phyloP scores from a whole-genome alignment of 2,888 invertebrate species.

The Eupeodes latifasciatus region DNA sequence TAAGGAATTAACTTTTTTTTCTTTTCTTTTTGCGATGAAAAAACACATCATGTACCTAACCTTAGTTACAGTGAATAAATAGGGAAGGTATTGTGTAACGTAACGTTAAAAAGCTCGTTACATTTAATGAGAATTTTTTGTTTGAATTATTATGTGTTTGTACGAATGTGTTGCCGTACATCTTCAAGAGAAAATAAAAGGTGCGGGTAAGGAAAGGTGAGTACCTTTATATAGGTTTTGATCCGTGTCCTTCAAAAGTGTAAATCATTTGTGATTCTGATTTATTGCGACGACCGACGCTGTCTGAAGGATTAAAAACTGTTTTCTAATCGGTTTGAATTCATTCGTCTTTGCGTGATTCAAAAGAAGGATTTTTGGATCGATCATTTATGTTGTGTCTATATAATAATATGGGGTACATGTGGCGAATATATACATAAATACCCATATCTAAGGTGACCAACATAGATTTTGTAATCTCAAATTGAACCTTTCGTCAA shows the following conservation, averaged over 20 bases:
- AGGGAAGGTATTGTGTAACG: slow-evolving; percentile 23
- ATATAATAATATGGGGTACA: not conserved
- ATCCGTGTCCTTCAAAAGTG: slow-evolving; percentile 22
- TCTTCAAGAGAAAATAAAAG: not conserved
- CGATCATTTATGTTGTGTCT: slow-evolving; percentile 1
- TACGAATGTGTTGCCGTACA: no score
- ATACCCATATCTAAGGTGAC: not conserved
- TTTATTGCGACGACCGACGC: not conserved
- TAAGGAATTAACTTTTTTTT: slow-evolving; percentile 34
- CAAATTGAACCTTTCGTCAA: not conserved
- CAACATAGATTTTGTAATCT: not conserved
- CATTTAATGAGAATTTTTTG: slow-evolving; percentile 33
- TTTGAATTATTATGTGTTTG: not conserved
- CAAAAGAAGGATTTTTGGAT: not conserved
- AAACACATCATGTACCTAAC: not conserved
- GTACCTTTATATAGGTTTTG: not conserved
- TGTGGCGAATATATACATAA: not conserved
- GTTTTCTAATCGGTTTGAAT: slow-evolving; percentile 32
- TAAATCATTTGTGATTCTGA: slow-evolving; percentile 31
- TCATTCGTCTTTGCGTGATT: not conserved
- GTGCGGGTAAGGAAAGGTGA: no score
- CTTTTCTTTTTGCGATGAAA: not conserved
- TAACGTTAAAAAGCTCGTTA: slow-evolving; percentile 35
- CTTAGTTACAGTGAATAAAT: not conserved
- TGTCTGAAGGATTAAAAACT: slow-evolving; percentile 29